Conservation (phyloP, 1,140 invertebrate species). For the Polypedilum pembai region DNA sequence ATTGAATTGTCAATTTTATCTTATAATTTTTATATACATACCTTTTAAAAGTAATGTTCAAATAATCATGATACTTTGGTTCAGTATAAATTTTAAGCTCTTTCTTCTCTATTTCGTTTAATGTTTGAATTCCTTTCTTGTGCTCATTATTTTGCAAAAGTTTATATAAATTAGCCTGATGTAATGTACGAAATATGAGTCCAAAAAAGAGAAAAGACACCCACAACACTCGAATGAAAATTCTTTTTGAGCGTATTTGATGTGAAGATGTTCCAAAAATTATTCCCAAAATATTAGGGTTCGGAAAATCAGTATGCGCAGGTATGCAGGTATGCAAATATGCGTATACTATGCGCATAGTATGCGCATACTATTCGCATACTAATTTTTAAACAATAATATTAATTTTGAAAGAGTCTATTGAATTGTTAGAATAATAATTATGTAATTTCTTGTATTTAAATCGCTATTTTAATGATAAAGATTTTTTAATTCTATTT, state of each 20-base stretch:
- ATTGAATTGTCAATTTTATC: not conserved
- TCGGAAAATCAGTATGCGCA: no score
- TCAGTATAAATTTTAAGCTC: not conserved
- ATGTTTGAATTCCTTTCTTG: not conserved
- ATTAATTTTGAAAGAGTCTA: no score
- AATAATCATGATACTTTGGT: not conserved
- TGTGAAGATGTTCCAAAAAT: not conserved
- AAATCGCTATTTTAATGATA: no score
- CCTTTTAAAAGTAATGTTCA: not conserved
- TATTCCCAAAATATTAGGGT: not conserved
- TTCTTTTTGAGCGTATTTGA: not conserved
- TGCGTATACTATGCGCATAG: no score
- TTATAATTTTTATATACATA: not conserved
- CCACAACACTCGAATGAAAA: not conserved
- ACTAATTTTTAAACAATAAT: no score
- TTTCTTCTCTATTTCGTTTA: not conserved
- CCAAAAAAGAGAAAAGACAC: not conserved
- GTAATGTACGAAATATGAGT: not conserved
- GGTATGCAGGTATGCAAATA: no score
- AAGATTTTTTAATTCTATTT: no score
- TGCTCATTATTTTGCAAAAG: not conserved
- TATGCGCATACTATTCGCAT: no score
- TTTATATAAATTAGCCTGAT: not conserved
- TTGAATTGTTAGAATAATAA: no score
- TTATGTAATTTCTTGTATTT: no score